Evolutionary conservation across 2,888 invertebrate species (phyloP).

Genomic region (Orthosia cruda): DNA sequence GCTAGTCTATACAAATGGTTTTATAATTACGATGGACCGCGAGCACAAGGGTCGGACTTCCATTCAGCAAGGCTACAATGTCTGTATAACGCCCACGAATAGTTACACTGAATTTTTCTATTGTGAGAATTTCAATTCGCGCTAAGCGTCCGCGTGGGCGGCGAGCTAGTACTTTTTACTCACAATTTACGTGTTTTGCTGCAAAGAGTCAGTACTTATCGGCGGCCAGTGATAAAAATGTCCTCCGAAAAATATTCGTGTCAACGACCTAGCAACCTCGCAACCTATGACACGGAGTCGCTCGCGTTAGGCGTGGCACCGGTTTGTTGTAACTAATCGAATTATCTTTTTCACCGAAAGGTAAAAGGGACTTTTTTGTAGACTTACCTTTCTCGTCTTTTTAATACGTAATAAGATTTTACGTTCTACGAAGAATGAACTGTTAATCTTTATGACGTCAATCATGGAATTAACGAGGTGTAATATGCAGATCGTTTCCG

Average conservation of each 20-base stretch:
- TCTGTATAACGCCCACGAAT: conserved; percentile 59
- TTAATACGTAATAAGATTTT: conserved; percentile 42
- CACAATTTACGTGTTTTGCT: conserved; percentile 51
- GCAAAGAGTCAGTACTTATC: conserved; percentile 73
- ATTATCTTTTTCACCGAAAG: conserved; percentile 54
- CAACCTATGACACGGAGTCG: conserved; percentile 68
- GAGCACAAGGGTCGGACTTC: conserved; percentile 39
- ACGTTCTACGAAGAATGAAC: conserved; percentile 40
- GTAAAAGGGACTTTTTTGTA: conserved; percentile 36
- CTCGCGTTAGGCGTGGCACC: conserved; percentile 57
- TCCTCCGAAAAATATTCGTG: conserved; percentile 72
- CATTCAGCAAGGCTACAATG: conserved; percentile 50
- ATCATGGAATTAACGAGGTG: conserved; percentile 45
- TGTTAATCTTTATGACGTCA: conserved; percentile 60
- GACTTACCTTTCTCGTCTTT: conserved; percentile 30
- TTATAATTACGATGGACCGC: conserved; percentile 56
- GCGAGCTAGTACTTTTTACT: conserved; percentile 12
- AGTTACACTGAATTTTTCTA: conserved; percentile 47
- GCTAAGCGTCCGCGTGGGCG: conserved; percentile 38
- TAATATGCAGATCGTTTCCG: conserved; percentile 50
- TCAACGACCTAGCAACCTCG: conserved; percentile 69
- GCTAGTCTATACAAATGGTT: conserved; percentile 51
- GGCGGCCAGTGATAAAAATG: conserved; percentile 73
- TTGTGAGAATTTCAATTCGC: conserved; percentile 53
- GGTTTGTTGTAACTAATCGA: conserved; percentile 63